Conservation (phyloP, 2,797 vertebrate species). For the Enteromius trimaculatus region DNA sequence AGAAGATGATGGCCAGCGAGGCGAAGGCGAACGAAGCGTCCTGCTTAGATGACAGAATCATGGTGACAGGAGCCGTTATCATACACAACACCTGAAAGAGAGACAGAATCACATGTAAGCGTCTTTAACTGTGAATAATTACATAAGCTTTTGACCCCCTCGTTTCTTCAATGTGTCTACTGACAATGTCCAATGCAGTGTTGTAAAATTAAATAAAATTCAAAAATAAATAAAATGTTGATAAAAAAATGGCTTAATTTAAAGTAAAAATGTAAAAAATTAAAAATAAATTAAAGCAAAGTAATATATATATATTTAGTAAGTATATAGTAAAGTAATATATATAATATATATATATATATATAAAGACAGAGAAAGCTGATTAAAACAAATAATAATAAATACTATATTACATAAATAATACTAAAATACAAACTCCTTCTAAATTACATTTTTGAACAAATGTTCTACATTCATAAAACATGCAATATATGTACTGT, state of each 20-base stretch:
- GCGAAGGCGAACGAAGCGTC: constrained; percentile 95
- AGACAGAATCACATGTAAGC: neutral
- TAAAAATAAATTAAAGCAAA: neutral
- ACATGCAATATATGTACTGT: neutral
- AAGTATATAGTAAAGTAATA: no score
- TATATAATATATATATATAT: no score
- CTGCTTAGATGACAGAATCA: constrained; percentile 96
- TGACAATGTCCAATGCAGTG: neutral
- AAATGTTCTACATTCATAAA: neutral
- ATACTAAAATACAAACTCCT: neutral
- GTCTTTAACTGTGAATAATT: neutral
- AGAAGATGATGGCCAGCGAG: constrained; percentile 91
- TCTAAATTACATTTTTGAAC: no score
- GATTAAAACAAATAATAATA: neutral
- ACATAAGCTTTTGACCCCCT: neutral
- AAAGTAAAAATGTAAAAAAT: no score
- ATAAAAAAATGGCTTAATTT: neutral
- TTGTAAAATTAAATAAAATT: neutral
- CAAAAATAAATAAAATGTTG: neutral
- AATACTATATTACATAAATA: neutral
- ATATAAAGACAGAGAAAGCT: neutral
- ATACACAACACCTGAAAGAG: constrained; percentile 87
- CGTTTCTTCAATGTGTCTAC: neutral
- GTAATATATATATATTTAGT: no score
- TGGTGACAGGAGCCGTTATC: constrained; percentile 94